Evolutionary conservation across 2,888 invertebrate genomes (phyloP).

Genomic region (Eueremaeus valkanovi): DNA sequence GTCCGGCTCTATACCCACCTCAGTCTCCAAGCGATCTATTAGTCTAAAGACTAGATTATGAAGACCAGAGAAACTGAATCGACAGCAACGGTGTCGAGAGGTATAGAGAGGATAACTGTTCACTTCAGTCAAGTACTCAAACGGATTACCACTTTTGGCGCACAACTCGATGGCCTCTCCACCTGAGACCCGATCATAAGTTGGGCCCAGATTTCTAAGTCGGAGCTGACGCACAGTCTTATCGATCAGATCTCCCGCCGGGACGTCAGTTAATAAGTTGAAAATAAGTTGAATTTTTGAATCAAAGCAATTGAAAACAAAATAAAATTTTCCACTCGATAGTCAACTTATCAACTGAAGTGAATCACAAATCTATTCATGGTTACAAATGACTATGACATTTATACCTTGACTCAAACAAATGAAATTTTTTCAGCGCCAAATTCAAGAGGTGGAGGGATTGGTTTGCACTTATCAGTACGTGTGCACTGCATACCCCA

Average conservation of each 20-base stretch:
- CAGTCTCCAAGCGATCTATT: slow-evolving; percentile 2
- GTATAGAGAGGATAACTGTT: slow-evolving; percentile 58
- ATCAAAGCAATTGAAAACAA: no score
- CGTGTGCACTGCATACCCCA: no score
- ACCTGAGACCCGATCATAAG: slow-evolving; percentile 69
- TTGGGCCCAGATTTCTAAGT: slow-evolving; percentile 65
- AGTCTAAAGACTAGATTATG: background rate
- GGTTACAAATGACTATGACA: no score
- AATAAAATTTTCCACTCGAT: no score
- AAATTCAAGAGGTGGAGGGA: no score
- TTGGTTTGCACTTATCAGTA: no score
- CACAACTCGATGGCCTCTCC: slow-evolving; percentile 80
- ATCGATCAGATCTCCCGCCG: slow-evolving; percentile 90
- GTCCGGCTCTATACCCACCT: slow-evolving; percentile 44
- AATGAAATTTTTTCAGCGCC: background rate
- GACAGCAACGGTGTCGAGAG: slow-evolving; percentile 65
- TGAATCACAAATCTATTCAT: no score
- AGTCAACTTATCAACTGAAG: no score
- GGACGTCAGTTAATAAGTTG: no score
- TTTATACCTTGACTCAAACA: no score
- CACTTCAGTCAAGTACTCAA: slow-evolving; percentile 62
- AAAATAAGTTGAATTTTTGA: no score
- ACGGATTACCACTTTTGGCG: slow-evolving; percentile 65
- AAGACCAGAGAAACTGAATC: slow-evolving; percentile 85
- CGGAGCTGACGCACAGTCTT: slow-evolving; percentile 82